Conservation (phyloP, 2,113 vertebrate species). For the Burhinus oedicnemus region DNA sequence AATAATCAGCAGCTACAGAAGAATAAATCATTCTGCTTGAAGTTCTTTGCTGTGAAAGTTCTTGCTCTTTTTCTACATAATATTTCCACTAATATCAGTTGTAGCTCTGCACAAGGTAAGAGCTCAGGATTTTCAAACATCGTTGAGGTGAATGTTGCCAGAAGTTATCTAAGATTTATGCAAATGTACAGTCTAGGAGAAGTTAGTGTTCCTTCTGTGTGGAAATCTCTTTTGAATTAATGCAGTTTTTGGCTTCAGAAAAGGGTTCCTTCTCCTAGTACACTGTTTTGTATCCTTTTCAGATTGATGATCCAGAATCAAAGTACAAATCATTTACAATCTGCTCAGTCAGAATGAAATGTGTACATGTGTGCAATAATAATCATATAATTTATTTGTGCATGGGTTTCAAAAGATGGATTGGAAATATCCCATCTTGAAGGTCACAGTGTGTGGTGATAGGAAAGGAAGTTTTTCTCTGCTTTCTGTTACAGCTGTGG, state of each 20-base stretch:
- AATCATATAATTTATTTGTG: background rate
- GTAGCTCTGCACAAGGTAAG: background rate
- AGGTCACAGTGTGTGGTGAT: background rate
- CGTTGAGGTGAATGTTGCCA: background rate
- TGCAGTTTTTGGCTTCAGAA: background rate
- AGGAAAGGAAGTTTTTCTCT: background rate
- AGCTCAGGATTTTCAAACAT: background rate
- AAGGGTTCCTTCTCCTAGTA: background rate
- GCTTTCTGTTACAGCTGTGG: background rate
- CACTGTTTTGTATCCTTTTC: background rate
- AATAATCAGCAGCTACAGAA: conserved; percentile 16
- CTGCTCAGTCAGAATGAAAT: background rate
- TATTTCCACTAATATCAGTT: background rate
- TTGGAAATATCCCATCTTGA: background rate
- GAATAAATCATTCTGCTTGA: background rate
- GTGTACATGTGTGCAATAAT: background rate
- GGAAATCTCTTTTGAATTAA: conserved; percentile 13
- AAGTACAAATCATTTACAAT: background rate
- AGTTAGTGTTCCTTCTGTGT: background rate
- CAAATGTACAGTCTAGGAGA: background rate
- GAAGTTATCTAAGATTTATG: conserved; percentile 37
- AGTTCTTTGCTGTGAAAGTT: background rate
- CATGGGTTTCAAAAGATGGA: background rate
- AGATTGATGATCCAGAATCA: background rate
- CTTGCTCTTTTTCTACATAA: background rate